Base-by-base conservation (phyloP, 1,140 invertebrate species). In the Triops cancriformis region DNA sequence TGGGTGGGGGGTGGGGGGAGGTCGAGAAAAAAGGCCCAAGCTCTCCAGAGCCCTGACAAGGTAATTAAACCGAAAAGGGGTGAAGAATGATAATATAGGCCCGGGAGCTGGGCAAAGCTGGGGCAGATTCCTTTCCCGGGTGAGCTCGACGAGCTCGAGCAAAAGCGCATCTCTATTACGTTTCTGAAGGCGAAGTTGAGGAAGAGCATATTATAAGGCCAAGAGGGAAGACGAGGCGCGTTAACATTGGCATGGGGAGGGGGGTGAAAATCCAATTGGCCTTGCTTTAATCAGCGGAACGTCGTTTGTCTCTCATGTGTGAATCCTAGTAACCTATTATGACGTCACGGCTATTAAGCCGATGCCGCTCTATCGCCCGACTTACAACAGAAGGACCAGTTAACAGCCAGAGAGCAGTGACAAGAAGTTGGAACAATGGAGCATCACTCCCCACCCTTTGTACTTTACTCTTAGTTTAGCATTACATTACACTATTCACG, bases 31-130 rank as follows among this genome's bases (percentile, higher is more conserved):
- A 4, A 18, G 51, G n/a, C n/a, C 18, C 51, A 23, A 64, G 51
- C 51, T 64, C 51, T 64, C 51, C 18, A 64, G 51, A 64, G 51
- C 23, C 51, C 51, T 23, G 51, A 64, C 51, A 64, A 64, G 51
- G 51, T 64, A 64, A 64, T 64, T 64, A 64, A 64, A 64, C 51
- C 51, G n/a, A 64, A 64, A 64, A 64, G 51, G 51, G 51, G 51
- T 64, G 51, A 64, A 64, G 51, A 64, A 64, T 64, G 51, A 64
- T 64, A 64, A 64, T 64, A 64, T 64, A 64, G 51, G 51, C 51
- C 51, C 51, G 51, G 51, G 51, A 64, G 51, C 51, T 18, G 5
- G 51, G 18, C 14, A 64, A 64, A 37, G 31, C 31, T 37, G 9
- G 23, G 51, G 51, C 51, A 23, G 23, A 64, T 2, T 18, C 14